Base-by-base conservation (phyloP, 2,888 invertebrate genomes). In the Rhaphigaster nebulosa region DNA sequence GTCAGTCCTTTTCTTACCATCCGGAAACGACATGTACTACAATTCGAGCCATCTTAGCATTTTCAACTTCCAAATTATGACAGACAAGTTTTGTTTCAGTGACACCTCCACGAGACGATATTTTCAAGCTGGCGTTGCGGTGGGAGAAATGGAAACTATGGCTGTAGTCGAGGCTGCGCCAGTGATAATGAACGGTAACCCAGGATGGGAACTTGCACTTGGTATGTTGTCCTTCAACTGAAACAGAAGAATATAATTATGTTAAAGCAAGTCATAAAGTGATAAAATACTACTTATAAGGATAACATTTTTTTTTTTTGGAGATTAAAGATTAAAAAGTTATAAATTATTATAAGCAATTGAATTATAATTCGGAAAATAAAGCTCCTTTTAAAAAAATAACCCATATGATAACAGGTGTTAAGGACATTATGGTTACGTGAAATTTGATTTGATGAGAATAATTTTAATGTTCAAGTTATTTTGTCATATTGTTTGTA, bases 141-240 rank as follows among this genome's bases (percentile, higher is more conserved):
- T 92, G 96, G 29, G 96, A 96, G 93, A 97, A 96, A 93, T 96
- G 96, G 94, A 96, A 97, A 91, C 95, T 96, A 93, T 95, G 96
- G 41, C 95, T 94, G 93, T 96, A 96, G 93, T 97, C 97, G 91
- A 97, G 94, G 91, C 96, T 96, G 93, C 96, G 95, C 97, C 97
- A 97, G 92, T 96, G 96, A 94, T 96, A 96, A 93, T 97, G 97
- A 90, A 96, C 95, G 92, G 96, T 96, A 91, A 97, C 95, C 97
- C 97, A 97, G 23, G 94, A 93, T 0, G 97, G 97, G 94, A 97
- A 97, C 93, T 96, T 96, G 94, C 97, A 97, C 91, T 96, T 95
- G 93, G 95, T 96, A 94, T 96, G 96, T 92, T 96, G 96, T 92
- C 96, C 96, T 92, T 97, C 97, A 91, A 96, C 97, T 96, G 94